Percentiles rank a stretch among this genome's conserved stretches.
phyloP scores from a whole-genome alignment of 2,113 vertebrate species.

The Zapus hudsonius region DNA sequence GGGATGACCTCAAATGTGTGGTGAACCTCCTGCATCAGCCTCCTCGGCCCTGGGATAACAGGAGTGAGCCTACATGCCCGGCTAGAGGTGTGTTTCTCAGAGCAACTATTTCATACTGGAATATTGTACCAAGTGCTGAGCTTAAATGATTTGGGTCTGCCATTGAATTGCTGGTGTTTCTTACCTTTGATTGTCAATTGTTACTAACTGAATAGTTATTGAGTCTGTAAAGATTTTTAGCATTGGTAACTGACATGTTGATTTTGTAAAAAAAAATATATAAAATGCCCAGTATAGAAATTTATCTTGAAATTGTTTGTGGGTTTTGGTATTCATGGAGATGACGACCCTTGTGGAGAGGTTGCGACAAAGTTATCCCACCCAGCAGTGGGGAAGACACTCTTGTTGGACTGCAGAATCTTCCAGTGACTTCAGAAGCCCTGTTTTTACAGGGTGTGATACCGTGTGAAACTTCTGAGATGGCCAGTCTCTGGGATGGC shows the following conservation, averaged over 20 bases:
- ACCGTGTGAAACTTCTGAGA: background rate
- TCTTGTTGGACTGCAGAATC: background rate
- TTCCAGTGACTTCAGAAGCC: fast-evolving
- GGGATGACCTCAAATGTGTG: too few relatives aligned
- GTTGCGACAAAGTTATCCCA: background rate
- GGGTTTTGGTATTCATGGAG: background rate
- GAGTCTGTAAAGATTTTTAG: background rate
- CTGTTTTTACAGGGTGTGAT: fast-evolving
- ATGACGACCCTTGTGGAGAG: background rate
- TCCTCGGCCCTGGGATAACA: too few relatives aligned
- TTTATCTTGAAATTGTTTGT: background rate
- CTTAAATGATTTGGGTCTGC: background rate
- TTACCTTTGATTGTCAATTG: background rate
- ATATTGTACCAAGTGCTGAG: too few relatives aligned
- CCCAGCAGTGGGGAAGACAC: fast-evolving
- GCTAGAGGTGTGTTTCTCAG: too few relatives aligned
- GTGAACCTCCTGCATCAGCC: too few relatives aligned
- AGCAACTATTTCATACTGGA: too few relatives aligned
- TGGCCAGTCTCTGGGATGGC: background rate
- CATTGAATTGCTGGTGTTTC: background rate
- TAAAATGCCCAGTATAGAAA: background rate
- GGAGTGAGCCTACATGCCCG: too few relatives aligned
- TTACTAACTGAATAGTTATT: background rate
- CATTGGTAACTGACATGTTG: background rate
- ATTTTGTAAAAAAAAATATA: background rate